Percentiles rank a stretch among this genome's conserved stretches.
Conservation (phyloP, 2,797 vertebrate genomes). For the Myotis vivesi region DNA sequence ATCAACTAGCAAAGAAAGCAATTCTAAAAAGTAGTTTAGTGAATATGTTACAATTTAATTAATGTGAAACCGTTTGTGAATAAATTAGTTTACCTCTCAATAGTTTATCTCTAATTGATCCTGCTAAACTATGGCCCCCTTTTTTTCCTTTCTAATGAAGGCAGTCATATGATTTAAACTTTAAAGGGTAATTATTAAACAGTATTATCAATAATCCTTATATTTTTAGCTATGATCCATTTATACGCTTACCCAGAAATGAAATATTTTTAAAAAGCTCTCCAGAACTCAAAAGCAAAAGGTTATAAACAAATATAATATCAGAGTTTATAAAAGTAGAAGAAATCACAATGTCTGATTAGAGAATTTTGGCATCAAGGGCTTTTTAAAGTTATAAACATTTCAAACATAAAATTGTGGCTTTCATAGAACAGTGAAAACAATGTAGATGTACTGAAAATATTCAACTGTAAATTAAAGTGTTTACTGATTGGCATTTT, state of each 20-base stretch:
- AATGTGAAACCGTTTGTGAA: not conserved
- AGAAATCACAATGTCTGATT: not conserved
- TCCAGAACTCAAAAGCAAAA: conserved; percentile 2
- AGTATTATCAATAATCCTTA: not conserved
- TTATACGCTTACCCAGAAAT: not conserved
- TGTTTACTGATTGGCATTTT: not conserved
- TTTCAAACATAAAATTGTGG: conserved; percentile 2
- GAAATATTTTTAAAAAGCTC: conserved; percentile 1
- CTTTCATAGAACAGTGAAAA: not conserved
- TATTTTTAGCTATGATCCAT: not conserved
- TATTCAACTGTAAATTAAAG: not conserved
- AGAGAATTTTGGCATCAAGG: conserved; percentile 3
- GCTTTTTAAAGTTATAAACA: not conserved
- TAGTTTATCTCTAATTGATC: not conserved
- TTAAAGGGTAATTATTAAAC: conserved; percentile 30
- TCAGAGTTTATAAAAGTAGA: not conserved
- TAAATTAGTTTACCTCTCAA: not conserved
- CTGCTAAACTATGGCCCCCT: not conserved
- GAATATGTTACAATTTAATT: not conserved
- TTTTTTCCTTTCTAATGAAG: conserved; percentile 2
- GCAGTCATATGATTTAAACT: not conserved
- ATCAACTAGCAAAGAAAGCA: not conserved
- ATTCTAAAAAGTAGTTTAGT: not conserved
- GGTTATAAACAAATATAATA: not conserved
- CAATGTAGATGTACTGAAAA: not conserved